Conservation (phyloP, 92 coral and sea anemone species). For the Siderastrea siderea region DNA sequence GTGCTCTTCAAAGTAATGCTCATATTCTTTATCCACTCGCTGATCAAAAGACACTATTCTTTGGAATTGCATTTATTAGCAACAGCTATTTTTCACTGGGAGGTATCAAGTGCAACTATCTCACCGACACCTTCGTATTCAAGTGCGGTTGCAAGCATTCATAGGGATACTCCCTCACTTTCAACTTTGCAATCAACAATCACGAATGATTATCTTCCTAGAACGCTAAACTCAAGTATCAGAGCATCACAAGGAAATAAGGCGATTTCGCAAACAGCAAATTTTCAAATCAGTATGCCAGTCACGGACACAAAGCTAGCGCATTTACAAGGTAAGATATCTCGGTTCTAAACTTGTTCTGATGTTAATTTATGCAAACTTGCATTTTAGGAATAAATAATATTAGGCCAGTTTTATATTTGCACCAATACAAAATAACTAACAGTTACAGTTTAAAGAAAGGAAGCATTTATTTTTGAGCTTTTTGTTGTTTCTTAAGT, state of each 20-base stretch:
- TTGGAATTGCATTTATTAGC: conserved; percentile 35
- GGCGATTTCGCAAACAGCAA: not conserved
- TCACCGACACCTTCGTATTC: conserved; percentile 26
- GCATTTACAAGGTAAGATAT: conserved; percentile 28
- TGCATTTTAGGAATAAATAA: no score
- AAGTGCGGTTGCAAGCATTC: not conserved
- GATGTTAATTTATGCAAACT: no score
- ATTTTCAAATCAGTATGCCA: not conserved
- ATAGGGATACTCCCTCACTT: conserved; percentile 1
- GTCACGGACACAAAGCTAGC: conserved; percentile 7
- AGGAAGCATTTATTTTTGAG: no score
- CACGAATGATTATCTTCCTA: not conserved
- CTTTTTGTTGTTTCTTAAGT: no score
- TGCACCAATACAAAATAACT: no score
- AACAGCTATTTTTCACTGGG: conserved; percentile 31
- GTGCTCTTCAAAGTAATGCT: conserved; percentile 21
- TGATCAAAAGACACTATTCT: conserved; percentile 19
- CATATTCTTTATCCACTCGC: conserved; percentile 21
- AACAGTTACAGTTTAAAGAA: no score
- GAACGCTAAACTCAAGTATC: conserved; percentile 12
- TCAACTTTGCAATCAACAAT: conserved; percentile 9
- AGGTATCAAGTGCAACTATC: conserved; percentile 2
- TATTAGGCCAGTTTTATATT: no score
- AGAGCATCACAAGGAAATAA: not conserved
- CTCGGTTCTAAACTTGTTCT: no score